Percentiles rank a stretch among this genome's conserved stretches.
Conservation (phyloP, 2,888 invertebrate species). For the Drosophila barbarae region DNA sequence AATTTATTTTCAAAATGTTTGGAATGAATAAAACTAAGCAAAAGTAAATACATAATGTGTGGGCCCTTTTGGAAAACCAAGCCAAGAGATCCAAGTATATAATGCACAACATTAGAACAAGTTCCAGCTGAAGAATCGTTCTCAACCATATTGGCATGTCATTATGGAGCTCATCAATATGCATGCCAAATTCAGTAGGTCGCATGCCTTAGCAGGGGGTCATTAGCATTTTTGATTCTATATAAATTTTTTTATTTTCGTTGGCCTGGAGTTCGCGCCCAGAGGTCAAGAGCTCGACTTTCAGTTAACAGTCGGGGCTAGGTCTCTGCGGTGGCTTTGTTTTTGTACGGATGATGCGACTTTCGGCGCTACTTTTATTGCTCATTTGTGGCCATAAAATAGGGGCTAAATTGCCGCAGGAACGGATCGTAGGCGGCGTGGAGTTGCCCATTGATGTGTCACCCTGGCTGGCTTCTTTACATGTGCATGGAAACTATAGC, state of each 20-base stretch:
- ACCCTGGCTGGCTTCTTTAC: slow-evolving; percentile 77
- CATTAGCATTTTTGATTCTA: slow-evolving; percentile 34
- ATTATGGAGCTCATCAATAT: slow-evolving; percentile 17
- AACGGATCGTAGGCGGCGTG: slow-evolving; percentile 77
- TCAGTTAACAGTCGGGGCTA: slow-evolving; percentile 18
- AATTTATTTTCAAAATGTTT: neutral
- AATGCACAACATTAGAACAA: neutral
- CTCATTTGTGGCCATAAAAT: slow-evolving; percentile 20
- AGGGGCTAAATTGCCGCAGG: slow-evolving; percentile 13
- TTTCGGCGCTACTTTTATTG: slow-evolving; percentile 18
- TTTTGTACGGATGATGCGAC: slow-evolving; percentile 24
- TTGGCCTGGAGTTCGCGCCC: slow-evolving; percentile 2
- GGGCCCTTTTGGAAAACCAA: neutral
- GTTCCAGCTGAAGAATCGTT: neutral
- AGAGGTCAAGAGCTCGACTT: slow-evolving; percentile 29
- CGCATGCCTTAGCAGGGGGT: slow-evolving; percentile 4
- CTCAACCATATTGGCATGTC: neutral
- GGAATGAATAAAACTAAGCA: neutral
- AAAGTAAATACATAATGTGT: neutral
- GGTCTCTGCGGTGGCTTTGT: slow-evolving; percentile 17
- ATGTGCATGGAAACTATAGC: slow-evolving; percentile 60
- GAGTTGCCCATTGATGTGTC: slow-evolving; percentile 68
- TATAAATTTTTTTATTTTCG: neutral
- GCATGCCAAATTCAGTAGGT: slow-evolving; percentile 18
- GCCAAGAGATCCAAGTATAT: neutral